Percentiles rank a stretch among this genome's conserved stretches.
These are phyloP conservation scores for Solenopsis fugax DNA, from an alignment of 1,140 invertebrate species.

Conservation along the genomic window DNA sequence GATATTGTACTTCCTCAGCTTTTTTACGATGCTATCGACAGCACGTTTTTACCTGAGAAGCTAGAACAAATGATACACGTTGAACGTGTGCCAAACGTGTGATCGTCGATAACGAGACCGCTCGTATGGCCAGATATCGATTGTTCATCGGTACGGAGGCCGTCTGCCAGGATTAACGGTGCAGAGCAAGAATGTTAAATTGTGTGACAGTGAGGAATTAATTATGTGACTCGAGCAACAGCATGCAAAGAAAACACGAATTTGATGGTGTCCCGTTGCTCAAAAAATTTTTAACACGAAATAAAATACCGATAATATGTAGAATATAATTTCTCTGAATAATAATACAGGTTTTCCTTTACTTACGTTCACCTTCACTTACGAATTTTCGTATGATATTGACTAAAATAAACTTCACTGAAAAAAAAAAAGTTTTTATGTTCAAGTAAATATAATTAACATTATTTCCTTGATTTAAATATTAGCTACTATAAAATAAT, in stretches of 20 bases:
- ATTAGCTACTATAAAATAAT: too few relatives aligned
- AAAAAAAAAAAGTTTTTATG: too few relatives aligned
- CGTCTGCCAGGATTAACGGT: slow-evolving; percentile 66
- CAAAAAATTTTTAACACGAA: background rate
- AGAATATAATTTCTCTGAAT: background rate
- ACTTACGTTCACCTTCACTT: too few relatives aligned
- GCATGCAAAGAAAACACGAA: background rate
- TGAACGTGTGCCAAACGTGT: slow-evolving; percentile 65
- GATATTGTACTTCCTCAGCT: background rate
- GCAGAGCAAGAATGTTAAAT: slow-evolving; percentile 34
- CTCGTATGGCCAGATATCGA: slow-evolving; percentile 67
- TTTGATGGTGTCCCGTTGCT: background rate
- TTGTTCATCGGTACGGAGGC: slow-evolving; percentile 61
- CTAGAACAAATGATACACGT: slow-evolving; percentile 42
- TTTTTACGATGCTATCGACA: slow-evolving; percentile 39
- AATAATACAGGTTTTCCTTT: background rate
- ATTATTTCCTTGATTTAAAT: too few relatives aligned
- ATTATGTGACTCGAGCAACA: background rate
- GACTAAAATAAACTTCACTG: too few relatives aligned
- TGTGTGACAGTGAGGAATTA: background rate
- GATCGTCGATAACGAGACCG: slow-evolving; percentile 68
- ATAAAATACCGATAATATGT: background rate
- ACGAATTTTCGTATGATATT: too few relatives aligned
- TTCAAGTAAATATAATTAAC: too few relatives aligned
- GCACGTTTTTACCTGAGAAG: slow-evolving; percentile 32